These are phyloP conservation scores for Rallus crepitans DNA, from an alignment of 2,797 vertebrate species.

Conservation along the genomic window DNA sequence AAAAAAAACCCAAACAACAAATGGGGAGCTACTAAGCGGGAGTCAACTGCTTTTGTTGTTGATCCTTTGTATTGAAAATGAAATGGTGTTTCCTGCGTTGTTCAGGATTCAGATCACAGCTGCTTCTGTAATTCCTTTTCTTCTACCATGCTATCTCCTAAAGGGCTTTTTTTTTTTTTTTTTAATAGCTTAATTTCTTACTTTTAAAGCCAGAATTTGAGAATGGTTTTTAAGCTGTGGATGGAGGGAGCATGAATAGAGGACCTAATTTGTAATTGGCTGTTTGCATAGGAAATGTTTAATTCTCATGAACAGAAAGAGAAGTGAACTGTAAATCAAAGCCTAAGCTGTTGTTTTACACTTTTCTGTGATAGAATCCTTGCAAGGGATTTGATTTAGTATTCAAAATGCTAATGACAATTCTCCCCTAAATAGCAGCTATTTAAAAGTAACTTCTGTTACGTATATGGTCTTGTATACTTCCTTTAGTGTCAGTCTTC, in stretches of 20 bases:
- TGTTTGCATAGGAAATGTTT: background rate
- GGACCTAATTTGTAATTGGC: background rate
- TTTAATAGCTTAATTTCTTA: background rate
- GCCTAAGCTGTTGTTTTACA: background rate
- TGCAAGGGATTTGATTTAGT: constrained; percentile 5
- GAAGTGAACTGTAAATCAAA: background rate
- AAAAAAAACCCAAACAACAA: background rate
- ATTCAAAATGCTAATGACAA: background rate
- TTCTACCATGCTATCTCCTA: background rate
- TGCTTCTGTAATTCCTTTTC: background rate
- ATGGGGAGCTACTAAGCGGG: background rate
- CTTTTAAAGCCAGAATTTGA: background rate
- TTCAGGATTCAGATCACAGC: background rate
- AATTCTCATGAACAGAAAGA: background rate
- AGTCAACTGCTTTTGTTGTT: background rate
- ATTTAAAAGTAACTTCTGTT: constrained; percentile 35
- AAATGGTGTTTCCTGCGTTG: background rate
- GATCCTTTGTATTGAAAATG: background rate
- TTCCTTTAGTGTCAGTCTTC: constrained; percentile 33
- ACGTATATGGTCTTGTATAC: background rate
- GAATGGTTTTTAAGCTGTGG: background rate
- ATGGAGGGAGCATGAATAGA: background rate
- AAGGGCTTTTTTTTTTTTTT: background rate
- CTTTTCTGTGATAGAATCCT: background rate
- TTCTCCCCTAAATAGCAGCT: constrained; percentile 23